Evolutionary conservation across 1,140 invertebrate genomes (phyloP).

Genomic region (Pogonomyrmex californicus): DNA sequence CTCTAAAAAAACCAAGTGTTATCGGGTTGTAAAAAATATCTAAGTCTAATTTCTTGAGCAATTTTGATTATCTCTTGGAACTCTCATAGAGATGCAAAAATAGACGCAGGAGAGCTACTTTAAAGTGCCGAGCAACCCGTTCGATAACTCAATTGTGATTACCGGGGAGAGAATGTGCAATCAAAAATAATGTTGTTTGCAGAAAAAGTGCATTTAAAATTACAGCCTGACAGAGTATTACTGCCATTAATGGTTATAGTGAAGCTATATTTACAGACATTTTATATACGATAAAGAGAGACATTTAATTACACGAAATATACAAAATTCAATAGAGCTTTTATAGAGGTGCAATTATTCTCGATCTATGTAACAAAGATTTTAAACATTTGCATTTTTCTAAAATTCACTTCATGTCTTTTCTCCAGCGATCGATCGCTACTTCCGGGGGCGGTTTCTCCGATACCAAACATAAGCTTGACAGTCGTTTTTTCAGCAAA

Average conservation of each 20-base stretch:
- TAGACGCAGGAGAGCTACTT: neutral
- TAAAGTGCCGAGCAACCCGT: neutral
- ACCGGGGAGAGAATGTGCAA: neutral
- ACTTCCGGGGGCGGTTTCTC: neutral
- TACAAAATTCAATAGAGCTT: neutral
- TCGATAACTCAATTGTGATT: constrained; percentile 15
- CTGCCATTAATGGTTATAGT: neutral
- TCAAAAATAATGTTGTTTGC: neutral
- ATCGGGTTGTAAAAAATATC: constrained; percentile 19
- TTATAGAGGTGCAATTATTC: neutral
- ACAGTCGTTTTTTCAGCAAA: neutral
- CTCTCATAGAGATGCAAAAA: constrained; percentile 27
- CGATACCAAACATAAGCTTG: neutral
- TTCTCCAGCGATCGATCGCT: neutral
- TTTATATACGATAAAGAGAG: neutral
- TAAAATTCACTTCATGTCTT: neutral
- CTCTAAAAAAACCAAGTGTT: neutral
- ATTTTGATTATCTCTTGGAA: constrained; percentile 13
- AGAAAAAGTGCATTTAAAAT: constrained; percentile 10
- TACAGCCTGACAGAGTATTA: neutral
- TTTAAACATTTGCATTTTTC: neutral
- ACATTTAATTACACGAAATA: neutral
- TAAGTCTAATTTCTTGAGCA: constrained; percentile 21
- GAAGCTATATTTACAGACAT: neutral
- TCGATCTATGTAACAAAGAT: neutral